phyloP scores from a whole-genome alignment of 1,140 invertebrate species.

The Andricus grossulariae region DNA sequence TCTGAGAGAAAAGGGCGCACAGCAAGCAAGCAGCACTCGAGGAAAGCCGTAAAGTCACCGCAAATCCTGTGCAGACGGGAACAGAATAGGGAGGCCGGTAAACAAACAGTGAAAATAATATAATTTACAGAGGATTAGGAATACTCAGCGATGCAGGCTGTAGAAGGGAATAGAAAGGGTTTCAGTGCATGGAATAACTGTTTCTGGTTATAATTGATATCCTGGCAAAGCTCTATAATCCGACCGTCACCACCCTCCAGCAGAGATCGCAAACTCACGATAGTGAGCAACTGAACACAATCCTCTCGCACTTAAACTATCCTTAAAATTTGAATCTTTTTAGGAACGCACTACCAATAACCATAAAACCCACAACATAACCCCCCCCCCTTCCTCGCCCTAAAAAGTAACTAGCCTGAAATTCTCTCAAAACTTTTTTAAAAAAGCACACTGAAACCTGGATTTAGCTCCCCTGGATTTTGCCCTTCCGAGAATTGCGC shows the following conservation, averaged over 20 bases:
- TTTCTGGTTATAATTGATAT: constrained; percentile 77
- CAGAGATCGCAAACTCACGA: constrained; percentile 67
- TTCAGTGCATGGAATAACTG: constrained; percentile 67
- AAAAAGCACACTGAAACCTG: too few relatives aligned
- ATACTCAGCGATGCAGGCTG: constrained; percentile 60
- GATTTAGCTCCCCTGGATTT: too few relatives aligned
- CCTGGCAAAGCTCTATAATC: constrained; percentile 76
- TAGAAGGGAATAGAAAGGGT: constrained; percentile 55
- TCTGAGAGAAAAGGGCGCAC: constrained; percentile 62
- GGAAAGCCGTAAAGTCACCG: constrained; percentile 73
- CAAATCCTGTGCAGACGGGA: constrained; percentile 70
- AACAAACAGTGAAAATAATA: constrained; percentile 76
- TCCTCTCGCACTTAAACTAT: constrained; percentile 16
- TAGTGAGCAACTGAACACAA: constrained; percentile 21
- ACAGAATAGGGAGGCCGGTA: constrained; percentile 70
- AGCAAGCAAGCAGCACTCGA: constrained; percentile 40
- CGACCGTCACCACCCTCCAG: constrained; percentile 61
- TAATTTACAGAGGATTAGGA: constrained; percentile 75
- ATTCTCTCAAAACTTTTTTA: too few relatives aligned
- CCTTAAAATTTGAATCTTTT: constrained; percentile 11
- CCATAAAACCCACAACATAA: background rate
- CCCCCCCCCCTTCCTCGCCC: too few relatives aligned
- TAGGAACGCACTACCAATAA: background rate
- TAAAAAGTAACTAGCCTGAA: too few relatives aligned
- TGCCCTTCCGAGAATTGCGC: too few relatives aligned